phyloP scores from a whole-genome alignment of 2,113 vertebrate genomes.

The Neoarius graeffei region DNA sequence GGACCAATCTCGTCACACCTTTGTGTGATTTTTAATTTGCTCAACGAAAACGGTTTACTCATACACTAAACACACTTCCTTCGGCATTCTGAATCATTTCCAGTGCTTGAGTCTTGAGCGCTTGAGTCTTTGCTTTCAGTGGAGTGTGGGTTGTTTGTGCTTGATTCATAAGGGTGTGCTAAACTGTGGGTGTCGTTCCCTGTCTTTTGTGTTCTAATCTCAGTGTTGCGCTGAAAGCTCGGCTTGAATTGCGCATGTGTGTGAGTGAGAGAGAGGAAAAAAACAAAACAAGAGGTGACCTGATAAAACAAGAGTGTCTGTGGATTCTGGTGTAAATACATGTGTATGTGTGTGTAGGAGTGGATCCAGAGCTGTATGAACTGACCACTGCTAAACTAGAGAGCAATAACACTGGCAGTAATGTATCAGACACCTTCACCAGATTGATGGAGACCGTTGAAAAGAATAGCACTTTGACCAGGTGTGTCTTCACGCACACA shows the following conservation, averaged over 20 bases:
- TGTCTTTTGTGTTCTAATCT: background rate
- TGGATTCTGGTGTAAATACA: background rate
- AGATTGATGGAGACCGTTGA: constrained; percentile 87
- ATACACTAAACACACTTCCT: background rate
- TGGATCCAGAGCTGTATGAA: constrained; percentile 90
- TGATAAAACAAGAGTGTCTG: background rate
- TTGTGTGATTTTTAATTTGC: background rate
- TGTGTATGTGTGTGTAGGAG: constrained; percentile 72
- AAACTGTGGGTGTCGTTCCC: background rate
- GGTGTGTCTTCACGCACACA: constrained; percentile 68
- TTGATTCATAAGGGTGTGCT: background rate
- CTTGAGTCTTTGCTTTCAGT: background rate
- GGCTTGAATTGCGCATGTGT: background rate
- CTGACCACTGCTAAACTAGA: constrained; percentile 89
- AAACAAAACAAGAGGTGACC: background rate
- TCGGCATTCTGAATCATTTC: background rate
- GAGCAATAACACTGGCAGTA: constrained; percentile 67
- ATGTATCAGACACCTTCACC: constrained; percentile 80
- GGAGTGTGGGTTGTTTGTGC: background rate
- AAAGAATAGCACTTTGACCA: constrained; percentile 81
- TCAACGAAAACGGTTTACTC: background rate
- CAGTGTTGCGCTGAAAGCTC: background rate
- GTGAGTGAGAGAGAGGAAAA: background rate
- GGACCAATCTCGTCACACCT: background rate
- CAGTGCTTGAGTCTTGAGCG: background rate